phyloP scores from a whole-genome alignment of 2,113 vertebrate genomes.

The Psilopogon haemacephalus region DNA sequence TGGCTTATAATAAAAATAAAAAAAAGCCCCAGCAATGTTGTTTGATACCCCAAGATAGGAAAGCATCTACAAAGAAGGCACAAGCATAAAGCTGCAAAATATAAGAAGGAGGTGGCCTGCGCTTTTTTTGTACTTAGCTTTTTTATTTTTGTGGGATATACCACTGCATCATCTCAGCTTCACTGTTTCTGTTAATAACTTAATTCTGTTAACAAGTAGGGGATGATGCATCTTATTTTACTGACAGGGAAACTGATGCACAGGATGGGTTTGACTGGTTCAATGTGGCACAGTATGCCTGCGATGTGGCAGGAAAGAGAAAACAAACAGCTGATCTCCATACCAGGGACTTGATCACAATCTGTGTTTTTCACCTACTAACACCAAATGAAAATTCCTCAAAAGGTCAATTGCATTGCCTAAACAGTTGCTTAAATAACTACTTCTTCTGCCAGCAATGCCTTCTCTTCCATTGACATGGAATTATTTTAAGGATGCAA shows the following conservation, averaged over 20 bases:
- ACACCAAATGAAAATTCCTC: not conserved
- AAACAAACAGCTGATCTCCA: not conserved
- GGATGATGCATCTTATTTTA: not conserved
- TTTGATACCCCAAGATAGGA: constrained; percentile 13
- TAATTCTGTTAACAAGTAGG: not conserved
- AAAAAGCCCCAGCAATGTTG: not conserved
- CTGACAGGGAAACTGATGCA: not conserved
- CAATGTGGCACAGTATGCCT: not conserved
- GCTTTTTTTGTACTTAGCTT: not conserved
- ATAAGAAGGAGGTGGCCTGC: not conserved
- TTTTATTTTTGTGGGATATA: not conserved
- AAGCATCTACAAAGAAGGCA: constrained; percentile 14
- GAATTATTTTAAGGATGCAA: not conserved
- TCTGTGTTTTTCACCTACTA: not conserved
- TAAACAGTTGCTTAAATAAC: not conserved
- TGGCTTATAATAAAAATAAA: constrained; percentile 69
- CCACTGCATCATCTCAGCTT: not conserved
- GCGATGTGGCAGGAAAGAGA: not conserved
- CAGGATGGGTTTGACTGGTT: not conserved
- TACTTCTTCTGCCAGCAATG: not conserved
- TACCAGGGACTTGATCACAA: not conserved
- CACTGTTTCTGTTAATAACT: not conserved
- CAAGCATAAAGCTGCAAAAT: not conserved
- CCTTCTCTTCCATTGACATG: not conserved
- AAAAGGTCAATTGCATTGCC: not conserved